A percentile compares a stretch with the other conserved stretches of the same genome.
Evolutionary conservation across 2,888 invertebrate species (phyloP).

Genomic region (Atrina japonica): DNA sequence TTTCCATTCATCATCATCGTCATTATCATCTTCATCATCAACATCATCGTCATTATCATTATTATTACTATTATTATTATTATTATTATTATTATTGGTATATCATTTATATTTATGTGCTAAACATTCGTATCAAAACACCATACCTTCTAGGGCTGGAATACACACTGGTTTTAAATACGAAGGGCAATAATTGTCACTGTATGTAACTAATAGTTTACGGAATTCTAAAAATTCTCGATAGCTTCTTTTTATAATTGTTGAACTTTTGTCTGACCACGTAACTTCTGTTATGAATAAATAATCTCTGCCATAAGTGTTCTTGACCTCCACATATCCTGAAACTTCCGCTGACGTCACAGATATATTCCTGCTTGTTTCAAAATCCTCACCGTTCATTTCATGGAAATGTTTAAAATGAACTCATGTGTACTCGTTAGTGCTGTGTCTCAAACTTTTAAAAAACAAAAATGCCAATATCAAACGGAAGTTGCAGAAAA

Average conservation of each 20-base stretch:
- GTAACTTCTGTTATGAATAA: constrained; percentile 52
- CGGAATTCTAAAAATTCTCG: constrained; percentile 47
- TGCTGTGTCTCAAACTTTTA: too few species aligned
- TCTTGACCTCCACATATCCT: constrained; percentile 51
- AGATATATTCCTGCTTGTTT: constrained; percentile 15
- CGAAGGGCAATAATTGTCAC: background rate
- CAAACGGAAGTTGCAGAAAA: background rate
- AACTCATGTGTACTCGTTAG: background rate
- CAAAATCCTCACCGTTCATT: constrained; percentile 6
- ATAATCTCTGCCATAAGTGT: constrained; percentile 42
- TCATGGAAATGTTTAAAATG: background rate
- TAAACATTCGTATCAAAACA: too few species aligned
- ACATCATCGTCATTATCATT: too few species aligned
- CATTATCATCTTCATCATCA: too few species aligned
- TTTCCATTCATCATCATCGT: too few species aligned
- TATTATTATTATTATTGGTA: too few species aligned
- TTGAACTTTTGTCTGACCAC: constrained; percentile 52
- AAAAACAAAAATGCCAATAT: too few species aligned
- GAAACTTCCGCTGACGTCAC: constrained; percentile 49
- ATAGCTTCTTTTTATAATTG: constrained; percentile 52
- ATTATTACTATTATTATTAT: too few species aligned
- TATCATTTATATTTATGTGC: too few species aligned
- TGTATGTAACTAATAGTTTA: constrained; percentile 9
- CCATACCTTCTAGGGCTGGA: constrained; percentile 4
- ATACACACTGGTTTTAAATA: constrained; percentile 6